Evolutionary conservation across 2,113 vertebrate species (phyloP), one percentile per base, ranked within the genome.

Genomic region (Nicator chloris): DNA sequence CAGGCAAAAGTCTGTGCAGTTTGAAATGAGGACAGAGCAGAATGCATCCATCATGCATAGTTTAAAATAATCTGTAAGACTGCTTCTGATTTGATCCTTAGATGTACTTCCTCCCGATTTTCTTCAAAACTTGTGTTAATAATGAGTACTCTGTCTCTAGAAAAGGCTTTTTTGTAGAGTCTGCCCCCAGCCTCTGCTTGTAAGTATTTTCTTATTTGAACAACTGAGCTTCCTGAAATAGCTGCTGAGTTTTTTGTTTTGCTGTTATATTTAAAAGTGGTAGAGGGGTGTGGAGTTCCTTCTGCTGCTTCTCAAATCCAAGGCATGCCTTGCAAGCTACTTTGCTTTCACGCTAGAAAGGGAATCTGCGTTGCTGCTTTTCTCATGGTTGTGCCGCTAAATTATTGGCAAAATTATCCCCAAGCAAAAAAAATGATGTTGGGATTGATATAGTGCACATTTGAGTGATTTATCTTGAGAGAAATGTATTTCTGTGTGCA

Each of bases 221-320:
- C 77, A 94, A 77, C 65, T 71, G 57, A 85, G 89, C 82, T 97
- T 96, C 88, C 89, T 94, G 86, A 90, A 94, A 92, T 76, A 95
- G 94, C 76, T 96, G 89, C 92, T 90, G 91, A 81, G 69, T 83
- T 91, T 88, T 95, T 91, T 96, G 89, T 90, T 97, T 88, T 95
- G 86, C 69, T 80, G 88, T 93, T 93, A 80, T 69, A 91, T 94
- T 79, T 96, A 95, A 95, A 93, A 93, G 85, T 94, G 93, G 93
- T 81, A 50, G 72, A 91, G 94, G 97, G 96, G 90, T 75, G 95
- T 84, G 92, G 93, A 94, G 91, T 91, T 96, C 95, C 95, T 96
- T 96, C 92, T 96, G 95, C 91, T 87, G 92, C 69, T 93, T 96
- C 93, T 94, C 90, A 94, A 76, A 95, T 86, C 40, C 69, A 54